Evolutionary conservation across 2,113 vertebrate species (phyloP), one percentile per base, ranked within the genome.

Genomic region (Xiphophorus hellerii): DNA sequence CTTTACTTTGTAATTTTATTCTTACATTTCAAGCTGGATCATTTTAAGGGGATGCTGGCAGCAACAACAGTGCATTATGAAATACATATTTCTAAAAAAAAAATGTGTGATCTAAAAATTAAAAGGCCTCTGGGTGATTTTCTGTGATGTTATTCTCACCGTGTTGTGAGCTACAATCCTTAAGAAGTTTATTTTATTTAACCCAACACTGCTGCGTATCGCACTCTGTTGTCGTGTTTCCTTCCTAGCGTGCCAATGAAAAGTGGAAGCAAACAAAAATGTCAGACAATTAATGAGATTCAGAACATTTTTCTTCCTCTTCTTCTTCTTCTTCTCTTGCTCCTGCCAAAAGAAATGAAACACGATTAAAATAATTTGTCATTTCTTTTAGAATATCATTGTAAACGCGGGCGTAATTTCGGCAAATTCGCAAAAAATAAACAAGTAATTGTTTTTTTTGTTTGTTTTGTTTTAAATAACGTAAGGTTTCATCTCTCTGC

Each of bases 351-450:
- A 69, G n/a, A 66, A 42, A 35, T 39, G 1, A 61, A 61, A 28
- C 28, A 42, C 5, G 60, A 62, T 22, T 70, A 35, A 28, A 67
- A 67, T 28, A 44, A 17, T 54, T 37, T 67, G 25, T 62, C 8
- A 48, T 44, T 68, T 54, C 14, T 35, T 35, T 35, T 8, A 51
- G 71, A 37, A 39, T 20, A 3, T 12, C 1, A n/a, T 17, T 12
- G 25, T 64, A 44, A 30, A 30, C 51, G 30, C 7, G 65, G 74
- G 78, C 69, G 31, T 85, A 77, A 84, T 83, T 81, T 73, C 33
- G n/a, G 39, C 54, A 69, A 2, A 35, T 35, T 17, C 1, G 22
- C 44, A 0, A 2, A 62, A 54, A 13, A 51, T 1, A 33, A 33
- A 33, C 8, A 8, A 33, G 5, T 33, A 35, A n/a, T n/a, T n/a